phyloP scores from a whole-genome alignment of 2,888 invertebrate genomes.

The Coecobrya sp. region DNA sequence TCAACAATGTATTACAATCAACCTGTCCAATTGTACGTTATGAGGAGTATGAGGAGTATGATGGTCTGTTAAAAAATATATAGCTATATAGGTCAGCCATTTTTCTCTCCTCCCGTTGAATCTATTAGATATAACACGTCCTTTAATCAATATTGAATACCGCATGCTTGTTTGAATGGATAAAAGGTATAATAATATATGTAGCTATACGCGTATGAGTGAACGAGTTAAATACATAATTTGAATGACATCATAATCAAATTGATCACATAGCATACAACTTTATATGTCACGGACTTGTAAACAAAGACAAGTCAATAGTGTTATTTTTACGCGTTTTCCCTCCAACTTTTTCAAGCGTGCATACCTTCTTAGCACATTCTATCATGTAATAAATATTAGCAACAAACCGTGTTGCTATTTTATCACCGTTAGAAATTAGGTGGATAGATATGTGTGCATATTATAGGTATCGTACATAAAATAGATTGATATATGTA shows the following conservation, averaged over 20 bases:
- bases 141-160: no score
- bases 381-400: neutral
- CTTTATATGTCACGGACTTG: conserved; percentile 13
- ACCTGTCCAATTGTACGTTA: no score
- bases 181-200: neutral
- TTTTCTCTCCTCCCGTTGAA: no score
- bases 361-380: conserved; percentile 12
- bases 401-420: conserved; percentile 2
- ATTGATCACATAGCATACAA: conserved; percentile 14
- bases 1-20: no score
- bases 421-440: neutral
- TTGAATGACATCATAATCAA: conserved; percentile 40
- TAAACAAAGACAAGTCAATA: conserved; percentile 39
- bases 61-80: no score
- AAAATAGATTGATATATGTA: neutral
- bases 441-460: neutral
- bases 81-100: no score
- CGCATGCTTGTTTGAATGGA: neutral
- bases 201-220: neutral
- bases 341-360: neutral
- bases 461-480: neutral
- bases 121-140: no score
- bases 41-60: no score
- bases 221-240: conserved; percentile 12
- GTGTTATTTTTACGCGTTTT: neutral